A percentile compares a stretch with the other conserved stretches of the same genome.
Evolutionary conservation across 2,888 invertebrate genomes (phyloP).

Genomic region (Arenicola marina): DNA sequence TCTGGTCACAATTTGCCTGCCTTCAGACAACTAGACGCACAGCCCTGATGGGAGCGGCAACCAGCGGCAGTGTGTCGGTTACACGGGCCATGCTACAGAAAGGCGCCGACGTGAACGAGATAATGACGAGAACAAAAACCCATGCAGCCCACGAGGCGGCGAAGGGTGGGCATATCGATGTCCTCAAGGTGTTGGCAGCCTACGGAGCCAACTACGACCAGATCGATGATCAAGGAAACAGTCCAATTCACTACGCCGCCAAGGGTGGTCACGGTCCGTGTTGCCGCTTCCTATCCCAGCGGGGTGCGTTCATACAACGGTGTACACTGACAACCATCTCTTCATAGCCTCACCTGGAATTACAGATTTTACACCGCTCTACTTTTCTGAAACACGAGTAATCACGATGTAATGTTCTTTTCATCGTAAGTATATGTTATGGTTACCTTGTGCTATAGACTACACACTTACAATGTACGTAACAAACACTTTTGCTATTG

Average conservation of each 20-base stretch:
- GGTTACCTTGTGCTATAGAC: too few relatives aligned
- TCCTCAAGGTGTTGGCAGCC: slow-evolving; percentile 46
- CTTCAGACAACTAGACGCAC: slow-evolving; percentile 42
- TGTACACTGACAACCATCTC: too few relatives aligned
- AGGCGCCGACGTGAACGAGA: slow-evolving; percentile 46
- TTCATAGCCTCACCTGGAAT: too few relatives aligned
- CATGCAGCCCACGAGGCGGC: slow-evolving; percentile 60
- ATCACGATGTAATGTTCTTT: too few relatives aligned
- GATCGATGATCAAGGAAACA: slow-evolving; percentile 53
- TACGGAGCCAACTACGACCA: slow-evolving; percentile 59
- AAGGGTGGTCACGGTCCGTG: slow-evolving; percentile 53
- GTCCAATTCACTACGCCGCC: slow-evolving; percentile 58
- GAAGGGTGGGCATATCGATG: slow-evolving; percentile 45
- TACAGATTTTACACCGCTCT: too few relatives aligned
- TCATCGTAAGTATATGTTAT: too few relatives aligned
- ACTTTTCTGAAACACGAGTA: neutral
- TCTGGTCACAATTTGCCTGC: too few relatives aligned
- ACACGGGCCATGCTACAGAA: slow-evolving; percentile 51
- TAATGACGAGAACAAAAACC: slow-evolving; percentile 44
- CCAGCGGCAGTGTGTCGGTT: slow-evolving; percentile 56
- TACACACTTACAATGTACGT: too few relatives aligned
- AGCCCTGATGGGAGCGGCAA: slow-evolving; percentile 58
- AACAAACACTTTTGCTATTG: too few relatives aligned
- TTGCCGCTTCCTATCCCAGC: slow-evolving; percentile 57
- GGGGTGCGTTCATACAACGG: slow-evolving; percentile 56